Base-by-base conservation (phyloP, 2,797 vertebrate species). In the Syngnathus rostellatus region DNA sequence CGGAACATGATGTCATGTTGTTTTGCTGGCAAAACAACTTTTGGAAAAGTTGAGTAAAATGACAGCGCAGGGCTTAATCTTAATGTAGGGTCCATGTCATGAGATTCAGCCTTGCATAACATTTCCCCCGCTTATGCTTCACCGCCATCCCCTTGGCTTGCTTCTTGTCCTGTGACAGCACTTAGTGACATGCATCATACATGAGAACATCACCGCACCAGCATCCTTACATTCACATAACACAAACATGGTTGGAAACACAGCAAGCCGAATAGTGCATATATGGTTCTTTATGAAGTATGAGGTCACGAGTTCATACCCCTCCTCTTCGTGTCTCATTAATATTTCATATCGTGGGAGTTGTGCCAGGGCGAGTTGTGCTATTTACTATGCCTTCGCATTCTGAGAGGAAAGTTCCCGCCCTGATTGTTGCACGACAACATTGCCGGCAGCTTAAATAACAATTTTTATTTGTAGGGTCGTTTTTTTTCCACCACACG, bases 291-390 rank as follows among this genome's bases (percentile, higher is more conserved):
- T 67, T 73, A 68, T 63, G 37, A 59, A 70, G 53, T 65, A 62
- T 6, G 51, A 72, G 68, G 71, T 80, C 62, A 61, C 46, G 43
- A 67, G 48, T 74, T 74, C 58, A 74, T 63, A 58, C 58, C 46
- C 54, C 67, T 51, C 63, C 64, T 74, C 68, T 58, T 63, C 72
- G 70, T 70, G 70, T 72, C 51, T 37, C 76, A 77, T 84, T 79
- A 83, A 72, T 83, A 81, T 82, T 85, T 87, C 73, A 83, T 82
- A 5, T 6, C 67, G 67, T 55, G 61, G 46, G 69, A 76, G 54
- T 45, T 19, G 39, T 3, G 3, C 58, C 68, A 5, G 65, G 19
- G 21, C 54, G 41, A 64, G 72, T 62, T 67, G 58, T 64, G 67
- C 67, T 10, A 76, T 74, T 83, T 67, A 40, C 51, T 65, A 64